Evolutionary conservation across 2,888 invertebrate genomes (phyloP).

Genomic region (Druceiella hillmani): DNA sequence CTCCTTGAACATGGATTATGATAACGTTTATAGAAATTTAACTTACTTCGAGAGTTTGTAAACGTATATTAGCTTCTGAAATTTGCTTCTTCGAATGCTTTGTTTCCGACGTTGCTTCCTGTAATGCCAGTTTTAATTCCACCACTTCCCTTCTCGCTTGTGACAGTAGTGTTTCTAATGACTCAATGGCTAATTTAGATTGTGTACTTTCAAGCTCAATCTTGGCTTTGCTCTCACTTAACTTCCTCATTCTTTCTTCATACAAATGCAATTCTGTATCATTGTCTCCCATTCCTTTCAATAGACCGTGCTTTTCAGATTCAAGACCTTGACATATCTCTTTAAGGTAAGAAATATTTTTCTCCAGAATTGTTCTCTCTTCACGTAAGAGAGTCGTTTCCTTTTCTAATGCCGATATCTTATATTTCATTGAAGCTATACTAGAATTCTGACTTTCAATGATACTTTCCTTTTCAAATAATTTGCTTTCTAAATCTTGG

Average conservation of each 20-base stretch:
- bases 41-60: conserved; percentile 13
- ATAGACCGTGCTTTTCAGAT: conserved; percentile 30
- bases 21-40: too few species aligned
- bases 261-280: conserved; percentile 44
- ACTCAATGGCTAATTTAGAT: conserved; percentile 50
- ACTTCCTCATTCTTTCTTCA: conserved; percentile 42
- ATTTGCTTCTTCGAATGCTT: conserved; percentile 51
- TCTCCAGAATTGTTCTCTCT: conserved; percentile 40
- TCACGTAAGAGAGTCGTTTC: conserved; percentile 43
- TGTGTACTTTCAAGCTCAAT: conserved; percentile 62
- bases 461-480: conserved; percentile 44
- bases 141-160: conserved; percentile 65
- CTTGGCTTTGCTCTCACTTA: conserved; percentile 52
- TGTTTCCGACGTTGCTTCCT: conserved; percentile 61
- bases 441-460: conserved; percentile 38
- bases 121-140: conserved; percentile 54
- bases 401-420: conserved; percentile 38
- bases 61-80: conserved; percentile 35
- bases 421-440: conserved; percentile 39
- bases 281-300: conserved; percentile 31
- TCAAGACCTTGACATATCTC: conserved; percentile 43
- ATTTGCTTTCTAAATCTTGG: conserved; percentile 57
- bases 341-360: conserved; percentile 41
- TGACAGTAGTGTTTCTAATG: conserved; percentile 57
- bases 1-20: too few species aligned